A percentile compares a stretch with the other conserved stretches of the same genome.
These are phyloP conservation scores for Crypturellus tataupa DNA, from an alignment of 2,797 vertebrate species.

Conservation along the genomic window DNA sequence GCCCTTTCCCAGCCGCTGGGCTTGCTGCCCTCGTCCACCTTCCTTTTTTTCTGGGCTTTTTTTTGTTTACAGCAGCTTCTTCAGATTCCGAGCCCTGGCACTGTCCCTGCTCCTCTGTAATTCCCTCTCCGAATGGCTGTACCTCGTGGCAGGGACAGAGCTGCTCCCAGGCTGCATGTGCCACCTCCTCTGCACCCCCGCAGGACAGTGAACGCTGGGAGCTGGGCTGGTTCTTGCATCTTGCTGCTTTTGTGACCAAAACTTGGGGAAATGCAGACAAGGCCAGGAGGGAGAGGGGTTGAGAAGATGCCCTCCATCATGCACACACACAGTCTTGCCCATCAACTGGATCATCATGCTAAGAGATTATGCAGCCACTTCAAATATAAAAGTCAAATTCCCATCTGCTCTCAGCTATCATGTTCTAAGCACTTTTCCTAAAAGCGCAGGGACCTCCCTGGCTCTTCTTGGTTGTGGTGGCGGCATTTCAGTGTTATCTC, in stretches of 20 bases:
- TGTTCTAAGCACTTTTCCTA: accelerated
- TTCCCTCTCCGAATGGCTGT: not conserved
- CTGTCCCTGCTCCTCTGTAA: accelerated
- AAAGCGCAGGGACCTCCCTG: not conserved
- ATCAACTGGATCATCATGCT: not conserved
- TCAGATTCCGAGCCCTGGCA: accelerated
- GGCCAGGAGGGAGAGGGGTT: not conserved
- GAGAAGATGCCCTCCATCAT: accelerated
- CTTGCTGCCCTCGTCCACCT: not conserved
- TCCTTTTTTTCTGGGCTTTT: not conserved
- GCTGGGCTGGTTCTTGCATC: accelerated
- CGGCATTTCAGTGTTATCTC: not conserved
- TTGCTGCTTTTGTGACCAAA: not conserved
- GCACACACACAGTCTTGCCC: accelerated
- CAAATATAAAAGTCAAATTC: not conserved
- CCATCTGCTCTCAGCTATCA: not conserved
- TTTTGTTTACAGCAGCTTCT: not conserved
- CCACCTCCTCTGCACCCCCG: accelerated
- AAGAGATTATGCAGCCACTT: not conserved
- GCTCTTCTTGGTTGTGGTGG: not conserved
- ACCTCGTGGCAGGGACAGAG: accelerated
- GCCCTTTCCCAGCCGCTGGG: not conserved
- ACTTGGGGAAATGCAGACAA: not conserved
- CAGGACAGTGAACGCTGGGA: accelerated
- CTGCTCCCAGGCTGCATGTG: accelerated